These are phyloP conservation scores for Chirona hameri DNA, from an alignment of 2,888 invertebrate genomes.

Conservation along the genomic window DNA sequence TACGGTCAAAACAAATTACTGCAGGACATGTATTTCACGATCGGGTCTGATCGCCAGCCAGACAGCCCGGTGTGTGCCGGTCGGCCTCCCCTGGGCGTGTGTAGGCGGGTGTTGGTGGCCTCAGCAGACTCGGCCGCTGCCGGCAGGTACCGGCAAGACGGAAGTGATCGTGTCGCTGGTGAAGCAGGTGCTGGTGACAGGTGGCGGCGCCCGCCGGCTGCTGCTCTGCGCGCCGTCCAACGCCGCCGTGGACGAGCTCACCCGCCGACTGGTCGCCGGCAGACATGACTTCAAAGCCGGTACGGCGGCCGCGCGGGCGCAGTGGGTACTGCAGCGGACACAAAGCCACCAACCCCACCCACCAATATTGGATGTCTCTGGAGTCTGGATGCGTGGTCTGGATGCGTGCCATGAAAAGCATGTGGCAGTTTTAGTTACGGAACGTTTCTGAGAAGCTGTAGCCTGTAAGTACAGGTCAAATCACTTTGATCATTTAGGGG, in stretches of 20 bases:
- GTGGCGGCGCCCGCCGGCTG: slow-evolving; percentile 48
- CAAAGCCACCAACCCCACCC: too few species aligned
- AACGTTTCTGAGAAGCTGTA: too few species aligned
- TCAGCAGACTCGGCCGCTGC: neutral
- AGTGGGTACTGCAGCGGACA: neutral
- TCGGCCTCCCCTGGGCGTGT: neutral
- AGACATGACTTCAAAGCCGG: neutral
- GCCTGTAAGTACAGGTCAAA: too few species aligned
- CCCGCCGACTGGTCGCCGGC: slow-evolving; percentile 56
- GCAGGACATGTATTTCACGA: too few species aligned
- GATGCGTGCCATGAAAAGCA: neutral
- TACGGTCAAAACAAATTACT: too few species aligned
- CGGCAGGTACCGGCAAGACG: slow-evolving; percentile 13
- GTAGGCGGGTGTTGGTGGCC: neutral
- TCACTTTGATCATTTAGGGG: too few species aligned
- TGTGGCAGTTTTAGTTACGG: too few species aligned
- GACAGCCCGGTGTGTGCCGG: too few species aligned
- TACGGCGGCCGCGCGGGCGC: neutral
- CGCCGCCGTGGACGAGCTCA: slow-evolving; percentile 77
- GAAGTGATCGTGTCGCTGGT: neutral
- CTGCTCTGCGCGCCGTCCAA: slow-evolving; percentile 83
- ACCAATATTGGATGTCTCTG: neutral
- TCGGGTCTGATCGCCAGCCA: too few species aligned
- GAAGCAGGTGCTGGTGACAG: neutral
- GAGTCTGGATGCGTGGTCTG: too few species aligned